These are phyloP conservation scores for Pristionchus exspectatus DNA, from an alignment of 2,888 invertebrate genomes.

Conservation along the genomic window DNA sequence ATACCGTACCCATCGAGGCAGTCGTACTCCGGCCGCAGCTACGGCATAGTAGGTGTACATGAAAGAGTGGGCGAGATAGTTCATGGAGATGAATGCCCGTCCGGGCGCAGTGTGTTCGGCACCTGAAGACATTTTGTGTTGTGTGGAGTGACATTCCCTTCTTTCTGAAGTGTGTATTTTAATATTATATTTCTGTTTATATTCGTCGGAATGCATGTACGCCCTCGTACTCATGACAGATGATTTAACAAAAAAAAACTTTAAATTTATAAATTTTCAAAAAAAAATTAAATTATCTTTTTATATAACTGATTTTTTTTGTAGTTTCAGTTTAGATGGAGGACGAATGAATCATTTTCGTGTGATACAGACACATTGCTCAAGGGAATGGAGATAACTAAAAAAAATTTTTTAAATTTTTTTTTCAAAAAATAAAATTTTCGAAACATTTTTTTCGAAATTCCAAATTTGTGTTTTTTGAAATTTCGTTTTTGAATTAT, in stretches of 20 bases:
- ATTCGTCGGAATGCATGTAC: too few species aligned
- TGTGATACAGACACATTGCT: too few species aligned
- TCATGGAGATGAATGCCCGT: conserved; percentile 80
- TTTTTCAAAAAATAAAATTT: neutral
- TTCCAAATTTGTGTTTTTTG: neutral
- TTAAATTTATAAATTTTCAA: neutral
- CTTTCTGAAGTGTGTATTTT: neutral
- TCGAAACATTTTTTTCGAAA: neutral
- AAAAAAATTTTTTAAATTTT: neutral
- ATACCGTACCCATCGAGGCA: conserved; percentile 81
- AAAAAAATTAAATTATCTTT: neutral
- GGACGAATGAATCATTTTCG: too few species aligned
- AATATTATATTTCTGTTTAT: neutral
- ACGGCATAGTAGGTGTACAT: conserved; percentile 82
- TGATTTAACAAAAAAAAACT: neutral
- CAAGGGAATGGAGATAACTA: neutral
- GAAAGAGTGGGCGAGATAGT: conserved; percentile 81
- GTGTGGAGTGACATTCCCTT: neutral
- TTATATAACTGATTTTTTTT: neutral
- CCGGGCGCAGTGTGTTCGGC: conserved; percentile 78
- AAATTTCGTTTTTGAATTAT: conserved; percentile 18
- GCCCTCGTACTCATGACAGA: too few species aligned
- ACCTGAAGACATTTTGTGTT: conserved; percentile 60
- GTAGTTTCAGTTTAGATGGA: too few species aligned
- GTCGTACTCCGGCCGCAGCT: conserved; percentile 79